A percentile compares a stretch with the other conserved stretches of the same genome.
These are phyloP conservation scores for Lymantria dispar DNA, from an alignment of 2,888 invertebrate genomes.

Conservation along the genomic window DNA sequence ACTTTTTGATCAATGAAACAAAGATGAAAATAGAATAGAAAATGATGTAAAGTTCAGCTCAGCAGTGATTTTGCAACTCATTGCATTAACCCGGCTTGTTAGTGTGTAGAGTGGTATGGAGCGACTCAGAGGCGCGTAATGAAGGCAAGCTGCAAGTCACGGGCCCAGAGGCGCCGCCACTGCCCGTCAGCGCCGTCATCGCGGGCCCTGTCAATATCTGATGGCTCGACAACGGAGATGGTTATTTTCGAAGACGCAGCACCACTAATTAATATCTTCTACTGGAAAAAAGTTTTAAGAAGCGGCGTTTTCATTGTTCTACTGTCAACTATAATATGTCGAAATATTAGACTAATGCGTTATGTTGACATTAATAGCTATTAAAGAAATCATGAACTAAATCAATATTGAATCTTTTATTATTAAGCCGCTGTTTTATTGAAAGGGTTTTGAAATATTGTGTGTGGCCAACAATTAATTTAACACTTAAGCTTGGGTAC, in stretches of 20 bases:
- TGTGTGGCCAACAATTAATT: constrained; percentile 63
- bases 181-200: constrained; percentile 64
- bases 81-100: constrained; percentile 81
- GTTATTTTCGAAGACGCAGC: constrained; percentile 74
- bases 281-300: constrained; percentile 59
- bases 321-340: constrained; percentile 56
- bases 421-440: constrained; percentile 28
- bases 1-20: constrained; percentile 32
- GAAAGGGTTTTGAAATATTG: constrained; percentile 31
- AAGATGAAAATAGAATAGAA: constrained; percentile 39
- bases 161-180: constrained; percentile 66
- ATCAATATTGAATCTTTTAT: constrained; percentile 33
- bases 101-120: constrained; percentile 51
- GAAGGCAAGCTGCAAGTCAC: constrained; percentile 77
- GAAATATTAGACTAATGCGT: constrained; percentile 40
- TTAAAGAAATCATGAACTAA: constrained; percentile 19
- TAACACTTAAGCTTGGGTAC: constrained; percentile 59
- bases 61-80: constrained; percentile 74
- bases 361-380: constrained; percentile 28
- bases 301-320: constrained; percentile 67
- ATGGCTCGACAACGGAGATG: constrained; percentile 72
- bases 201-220: constrained; percentile 70
- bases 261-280: constrained; percentile 77
- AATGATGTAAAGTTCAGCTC: constrained; percentile 23
- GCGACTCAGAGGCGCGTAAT: constrained; percentile 60